Evolutionary conservation across 1,140 invertebrate species (phyloP), one percentile per base, ranked within the genome.

Genomic region (Helicoverpa armigera): DNA sequence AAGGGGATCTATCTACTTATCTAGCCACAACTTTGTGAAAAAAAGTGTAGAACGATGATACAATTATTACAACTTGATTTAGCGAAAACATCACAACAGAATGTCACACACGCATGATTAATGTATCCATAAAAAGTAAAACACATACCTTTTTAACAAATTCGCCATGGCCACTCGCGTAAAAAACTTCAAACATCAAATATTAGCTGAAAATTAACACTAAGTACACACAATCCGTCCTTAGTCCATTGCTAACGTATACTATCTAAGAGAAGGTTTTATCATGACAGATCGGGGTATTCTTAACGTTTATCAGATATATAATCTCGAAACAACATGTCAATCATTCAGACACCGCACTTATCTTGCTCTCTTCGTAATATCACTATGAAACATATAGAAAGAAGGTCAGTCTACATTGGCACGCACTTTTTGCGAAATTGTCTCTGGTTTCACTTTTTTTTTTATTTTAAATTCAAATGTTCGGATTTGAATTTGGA

Each of bases 281-380:
- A 93, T 93, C 92, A 86, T 91, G 90, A 92, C 88, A 92, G 88
- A 90, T 92, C 87, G 89, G 82, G 82, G 83, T 85, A 82, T 82
- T 89, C 86, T 88, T 82, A 85, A 75, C 82, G 29, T 76, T 87
- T 92, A 89, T 92, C 89, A 80, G 65, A 58, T 74, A 80, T 63
- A 60, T 89, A 84, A 90, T 90, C 87, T 91, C 82, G 79, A 83
- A 90, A 92, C 88, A 90, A 89, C 90, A 90, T 86, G 91, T 93
- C 92, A 92, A 91, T 92, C 92, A 91, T 85, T 69, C 70, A 69
- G 85, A 82, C 82, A 78, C 83, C 80, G 35, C 65, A 85, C 80
- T 84, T 87, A 91, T 90, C 88, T 88, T 77, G 72, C 61, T 29
- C 70, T 67, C 51, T 78, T 60, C 23, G 67, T 88, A 84, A 87